Evolutionary conservation across 2,888 invertebrate species (phyloP), one percentile per base, ranked within the genome.

Genomic region (Dorcus hopei): DNA sequence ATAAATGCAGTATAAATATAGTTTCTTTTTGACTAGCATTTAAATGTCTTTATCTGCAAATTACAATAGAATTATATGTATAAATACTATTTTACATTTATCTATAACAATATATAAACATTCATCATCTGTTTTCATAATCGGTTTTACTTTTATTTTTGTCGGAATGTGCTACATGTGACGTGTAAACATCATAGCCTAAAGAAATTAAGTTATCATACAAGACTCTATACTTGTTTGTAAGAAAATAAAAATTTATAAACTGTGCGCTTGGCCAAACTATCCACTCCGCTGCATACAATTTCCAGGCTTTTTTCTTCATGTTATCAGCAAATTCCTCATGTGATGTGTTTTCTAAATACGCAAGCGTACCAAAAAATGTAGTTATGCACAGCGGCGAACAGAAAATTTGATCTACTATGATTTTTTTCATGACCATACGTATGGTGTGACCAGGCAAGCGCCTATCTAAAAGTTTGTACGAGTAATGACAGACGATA

Each of bases 231-330:
- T 85, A 95, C 68, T 82, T 86, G 7, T 89, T 86, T 8, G 95
- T 92, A 64, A 97, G 76, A 72, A 90, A 86, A 76, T 90, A 93
- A 79, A 97, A 97, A 77, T 96, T 97, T n/a, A 97, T 81, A 43
- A 93, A 81, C 76, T 97, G 96, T 1, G 94, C 95, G 5, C 92
- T 91, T 0, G 96, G 95, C 95, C 96, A 96, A 26, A 96, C 85
- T 5, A 91, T 74, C 91, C 94, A 95, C 75, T 97, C 96, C 1
- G 93, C 94, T 50, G 85, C 81, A 73, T 94, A 95, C 9, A 96
- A 79, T 65, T 81, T 85, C 81, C 85, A 85, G 16, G 90, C 91
- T 77, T 95, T 95, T 33, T 83, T 79, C 66, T 80, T 82, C 38
- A 92, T 81, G 79, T 93, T 91, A 42, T 81, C 76, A 63, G 83